Base-by-base conservation (phyloP, 2,888 invertebrate genomes). In the Sesamia inferens region DNA sequence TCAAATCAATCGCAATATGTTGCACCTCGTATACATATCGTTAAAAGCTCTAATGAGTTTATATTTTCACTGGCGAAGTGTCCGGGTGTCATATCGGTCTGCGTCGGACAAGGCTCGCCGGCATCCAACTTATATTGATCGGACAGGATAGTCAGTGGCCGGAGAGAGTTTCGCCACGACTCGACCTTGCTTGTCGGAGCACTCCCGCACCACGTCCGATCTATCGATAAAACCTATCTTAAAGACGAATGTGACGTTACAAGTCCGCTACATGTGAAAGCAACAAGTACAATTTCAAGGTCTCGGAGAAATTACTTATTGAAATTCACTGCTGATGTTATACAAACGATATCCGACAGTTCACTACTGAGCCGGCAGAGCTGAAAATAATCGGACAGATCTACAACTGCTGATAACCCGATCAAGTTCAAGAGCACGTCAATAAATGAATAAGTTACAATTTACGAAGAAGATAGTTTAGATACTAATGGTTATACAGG, bases 401-500 rank as follows among this genome's bases (percentile, higher is more conserved):
- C 85, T 86, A 88, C 79, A 80, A 86, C 88, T 85, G 85, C 85
- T 84, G 90, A 92, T 92, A 90, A 85, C 84, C 83, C 80, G 86
- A 88, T 89, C 84, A 93, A 94, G 94, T 94, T 94, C 95, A 95
- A 94, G 94, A 91, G 87, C 93, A 91, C 85, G 90, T 81, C 86
- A 78, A 90, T 88, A 90, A 90, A 91, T 91, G 90, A 90, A 88
- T 89, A 85, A 73, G 85, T 87, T 87, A 89, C 87, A 86, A 91
- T 92, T 89, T 89, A 90, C 87, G 83, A 87, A 85, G 86, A 84
- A 76, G 87, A 88, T 81, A 83, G 89, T 83, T 88, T 88, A 88
- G 88, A 86, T 91, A 91, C 88, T 88, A 90, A 91, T 89, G 87
- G 88, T 86, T 86, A 84, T 88, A 87, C 87, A 88, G 87, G 90